Conservation (phyloP, 2,888 invertebrate species). For the Reticulitermes lucifugus region DNA sequence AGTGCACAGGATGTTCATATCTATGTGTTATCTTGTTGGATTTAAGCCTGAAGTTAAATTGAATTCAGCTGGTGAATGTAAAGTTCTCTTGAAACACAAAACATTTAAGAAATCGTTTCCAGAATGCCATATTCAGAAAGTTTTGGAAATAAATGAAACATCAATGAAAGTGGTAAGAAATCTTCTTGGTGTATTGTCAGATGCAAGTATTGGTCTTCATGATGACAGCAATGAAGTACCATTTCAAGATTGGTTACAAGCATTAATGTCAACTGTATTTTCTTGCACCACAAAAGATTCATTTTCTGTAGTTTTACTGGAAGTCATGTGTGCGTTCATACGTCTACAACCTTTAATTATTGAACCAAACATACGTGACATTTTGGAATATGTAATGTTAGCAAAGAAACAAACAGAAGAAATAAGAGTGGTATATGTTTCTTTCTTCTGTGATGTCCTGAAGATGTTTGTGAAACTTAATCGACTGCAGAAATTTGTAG, state of each 20-base stretch:
- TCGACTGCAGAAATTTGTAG: conserved; percentile 45
- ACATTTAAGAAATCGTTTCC: conserved; percentile 19
- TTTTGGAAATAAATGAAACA: background rate
- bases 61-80: background rate
- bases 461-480: conserved; percentile 38
- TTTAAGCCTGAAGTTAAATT: conserved; percentile 26
- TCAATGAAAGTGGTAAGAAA: background rate
- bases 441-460: conserved; percentile 1
- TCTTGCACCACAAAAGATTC: background rate
- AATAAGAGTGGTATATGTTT: background rate
- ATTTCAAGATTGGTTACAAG: conserved; percentile 11
- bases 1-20: conserved; percentile 1
- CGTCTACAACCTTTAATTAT: background rate
- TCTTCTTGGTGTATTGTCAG: background rate
- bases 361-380: background rate
- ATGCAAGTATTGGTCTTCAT: background rate
- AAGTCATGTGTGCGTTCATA: conserved; percentile 3
- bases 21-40: conserved; percentile 13
- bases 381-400: conserved; percentile 20
- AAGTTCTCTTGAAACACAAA: conserved; percentile 11
- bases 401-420: conserved; percentile 1
- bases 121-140: background rate
- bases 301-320: background rate
- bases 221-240: background rate
- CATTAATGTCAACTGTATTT: background rate